Percentiles rank a stretch among this genome's conserved stretches.
Conservation (phyloP, 2,797 vertebrate genomes). For the Lindbergichthys nudifrons region DNA sequence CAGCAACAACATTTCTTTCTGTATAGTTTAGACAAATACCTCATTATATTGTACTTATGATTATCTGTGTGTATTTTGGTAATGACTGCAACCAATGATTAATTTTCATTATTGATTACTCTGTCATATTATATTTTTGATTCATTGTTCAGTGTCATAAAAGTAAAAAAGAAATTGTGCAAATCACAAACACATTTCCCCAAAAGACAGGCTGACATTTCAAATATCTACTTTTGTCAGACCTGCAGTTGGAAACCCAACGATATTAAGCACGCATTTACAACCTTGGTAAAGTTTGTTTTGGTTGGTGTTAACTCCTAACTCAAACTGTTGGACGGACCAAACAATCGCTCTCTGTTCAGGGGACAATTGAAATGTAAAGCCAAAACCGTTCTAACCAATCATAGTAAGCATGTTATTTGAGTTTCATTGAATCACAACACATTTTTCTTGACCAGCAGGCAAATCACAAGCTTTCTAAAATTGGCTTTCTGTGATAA, state of each 20-base stretch:
- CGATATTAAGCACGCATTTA: background rate
- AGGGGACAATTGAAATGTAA: too few relatives aligned
- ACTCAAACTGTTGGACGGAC: too few relatives aligned
- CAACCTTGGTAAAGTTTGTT: too few relatives aligned
- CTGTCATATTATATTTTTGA: background rate
- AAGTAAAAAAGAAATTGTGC: background rate
- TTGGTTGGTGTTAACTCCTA: too few relatives aligned
- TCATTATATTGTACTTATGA: background rate
- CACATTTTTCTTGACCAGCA: too few relatives aligned
- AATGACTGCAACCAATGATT: background rate
- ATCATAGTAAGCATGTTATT: too few relatives aligned
- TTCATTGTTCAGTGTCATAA: background rate
- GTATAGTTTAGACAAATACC: background rate
- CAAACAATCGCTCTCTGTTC: too few relatives aligned
- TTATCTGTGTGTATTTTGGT: background rate
- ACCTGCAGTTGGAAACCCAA: background rate
- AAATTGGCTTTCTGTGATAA: too few relatives aligned
- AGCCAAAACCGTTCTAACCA: too few relatives aligned
- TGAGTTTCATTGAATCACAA: too few relatives aligned
- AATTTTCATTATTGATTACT: background rate
- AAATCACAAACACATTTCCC: background rate
- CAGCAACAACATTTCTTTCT: constrained; percentile 13
- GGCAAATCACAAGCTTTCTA: too few relatives aligned
- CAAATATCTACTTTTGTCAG: background rate
- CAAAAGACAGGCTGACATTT: background rate